Percentiles rank a stretch among this genome's conserved stretches.
phyloP scores from a whole-genome alignment of 2,113 vertebrate genomes.

The Eptesicus fuscus region DNA sequence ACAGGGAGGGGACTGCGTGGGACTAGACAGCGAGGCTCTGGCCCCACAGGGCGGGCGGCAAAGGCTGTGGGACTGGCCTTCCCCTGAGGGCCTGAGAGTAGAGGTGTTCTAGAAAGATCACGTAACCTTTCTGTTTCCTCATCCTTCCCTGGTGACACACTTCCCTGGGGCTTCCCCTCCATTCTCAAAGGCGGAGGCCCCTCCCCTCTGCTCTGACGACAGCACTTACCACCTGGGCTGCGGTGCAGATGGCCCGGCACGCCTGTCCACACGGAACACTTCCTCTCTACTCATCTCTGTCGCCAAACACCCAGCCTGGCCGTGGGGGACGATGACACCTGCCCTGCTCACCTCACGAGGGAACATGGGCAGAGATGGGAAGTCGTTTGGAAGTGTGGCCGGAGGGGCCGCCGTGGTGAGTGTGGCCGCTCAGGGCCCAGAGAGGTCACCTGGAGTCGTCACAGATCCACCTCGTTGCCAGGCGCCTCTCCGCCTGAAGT shows the following conservation, averaged over 20 bases:
- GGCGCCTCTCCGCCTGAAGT: too few species aligned
- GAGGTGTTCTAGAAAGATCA: background rate
- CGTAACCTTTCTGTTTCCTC: background rate
- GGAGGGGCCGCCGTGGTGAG: rapidly evolving
- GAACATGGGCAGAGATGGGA: rapidly evolving
- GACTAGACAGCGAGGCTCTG: background rate
- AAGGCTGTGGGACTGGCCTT: rapidly evolving
- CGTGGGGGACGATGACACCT: rapidly evolving
- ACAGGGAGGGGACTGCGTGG: rapidly evolving
- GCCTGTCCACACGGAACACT: background rate
- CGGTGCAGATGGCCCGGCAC: background rate
- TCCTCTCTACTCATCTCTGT: background rate
- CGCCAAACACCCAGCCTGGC: background rate
- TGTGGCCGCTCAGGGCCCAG: background rate
- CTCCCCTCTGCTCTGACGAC: background rate
- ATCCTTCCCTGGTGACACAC: background rate
- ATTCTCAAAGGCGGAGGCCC: background rate
- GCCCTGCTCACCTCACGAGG: background rate
- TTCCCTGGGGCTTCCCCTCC: background rate
- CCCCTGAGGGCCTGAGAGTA: background rate
- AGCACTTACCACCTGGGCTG: background rate
- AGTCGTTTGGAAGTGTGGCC: background rate
- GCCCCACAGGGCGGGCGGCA: rapidly evolving
- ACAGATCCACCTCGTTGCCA: background rate
- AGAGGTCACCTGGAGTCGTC: background rate